Conservation (phyloP, 1,140 invertebrate genomes). For the Atta cephalotes region DNA sequence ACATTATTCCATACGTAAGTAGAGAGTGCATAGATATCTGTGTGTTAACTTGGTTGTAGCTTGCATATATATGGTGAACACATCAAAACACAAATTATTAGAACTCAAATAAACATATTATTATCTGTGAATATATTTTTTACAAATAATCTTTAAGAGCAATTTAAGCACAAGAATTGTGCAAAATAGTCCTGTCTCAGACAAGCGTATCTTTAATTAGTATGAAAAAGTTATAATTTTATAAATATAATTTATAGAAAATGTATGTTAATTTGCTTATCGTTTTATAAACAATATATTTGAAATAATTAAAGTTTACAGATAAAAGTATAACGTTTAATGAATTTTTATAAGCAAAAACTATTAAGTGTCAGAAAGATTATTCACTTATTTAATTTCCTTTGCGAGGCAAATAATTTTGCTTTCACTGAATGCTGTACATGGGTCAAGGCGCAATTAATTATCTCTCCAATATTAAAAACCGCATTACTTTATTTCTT, state of each 20-base stretch:
- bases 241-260: constrained; percentile 8
- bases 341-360: background rate
- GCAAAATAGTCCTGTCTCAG: background rate
- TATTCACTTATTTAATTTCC: constrained; percentile 35
- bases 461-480: constrained; percentile 21
- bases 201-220: background rate
- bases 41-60: background rate
- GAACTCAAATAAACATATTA: background rate
- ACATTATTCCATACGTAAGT: background rate
- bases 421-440: constrained; percentile 6
- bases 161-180: background rate
- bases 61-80: background rate
- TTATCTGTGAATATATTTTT: background rate
- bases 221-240: background rate
- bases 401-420: constrained; percentile 37
- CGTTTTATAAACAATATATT: too few relatives aligned
- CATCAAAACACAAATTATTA: background rate
- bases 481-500: background rate
- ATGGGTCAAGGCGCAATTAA: constrained; percentile 27
- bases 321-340: background rate
- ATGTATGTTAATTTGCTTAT: background rate
- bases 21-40: background rate
- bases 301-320: background rate
- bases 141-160: background rate
- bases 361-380: background rate